Percentiles rank a stretch among this genome's conserved stretches.
Evolutionary conservation across 2,888 invertebrate species (phyloP).

Genomic region (Folsomia candida): DNA sequence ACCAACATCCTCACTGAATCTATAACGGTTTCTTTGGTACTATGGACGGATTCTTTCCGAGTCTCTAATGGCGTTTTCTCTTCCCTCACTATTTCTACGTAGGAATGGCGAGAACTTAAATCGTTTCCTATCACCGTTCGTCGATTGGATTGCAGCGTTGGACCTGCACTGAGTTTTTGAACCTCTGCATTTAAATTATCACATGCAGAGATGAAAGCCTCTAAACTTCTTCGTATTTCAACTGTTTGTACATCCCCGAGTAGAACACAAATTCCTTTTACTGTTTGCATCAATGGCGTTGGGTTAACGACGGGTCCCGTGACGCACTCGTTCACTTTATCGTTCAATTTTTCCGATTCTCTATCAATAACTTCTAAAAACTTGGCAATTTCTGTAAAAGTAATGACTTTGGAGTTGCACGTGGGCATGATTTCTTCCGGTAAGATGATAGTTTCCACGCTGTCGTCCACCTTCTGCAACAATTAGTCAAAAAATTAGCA

Average conservation of each 20-base stretch:
- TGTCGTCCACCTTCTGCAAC: slow-evolving; percentile 67
- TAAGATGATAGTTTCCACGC: slow-evolving; percentile 68
- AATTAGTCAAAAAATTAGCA: slow-evolving; percentile 22
- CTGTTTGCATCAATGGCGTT: slow-evolving; percentile 79
- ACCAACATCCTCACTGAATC: slow-evolving; percentile 79
- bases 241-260: slow-evolving; percentile 85
- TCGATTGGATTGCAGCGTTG: slow-evolving; percentile 29
- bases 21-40: slow-evolving; percentile 58
- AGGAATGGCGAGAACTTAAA: slow-evolving; percentile 39
- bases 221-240: slow-evolving; percentile 76
- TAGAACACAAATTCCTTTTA: slow-evolving; percentile 86
- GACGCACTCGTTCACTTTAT: slow-evolving; percentile 31
- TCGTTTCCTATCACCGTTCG: slow-evolving; percentile 42
- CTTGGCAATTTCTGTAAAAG: slow-evolving; percentile 65
- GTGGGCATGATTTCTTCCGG: slow-evolving; percentile 77
- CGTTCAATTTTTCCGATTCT: slow-evolving; percentile 45
- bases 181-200: slow-evolving; percentile 47
- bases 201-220: slow-evolving; percentile 64
- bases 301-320: slow-evolving; percentile 58
- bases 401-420: slow-evolving; percentile 70
- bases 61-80: slow-evolving; percentile 27
- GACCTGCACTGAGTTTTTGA: slow-evolving; percentile 27
- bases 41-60: slow-evolving; percentile 34
- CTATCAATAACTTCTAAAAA: slow-evolving; percentile 49
- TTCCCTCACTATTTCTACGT: slow-evolving; percentile 42